Conservation (phyloP, 1,140 invertebrate species). For the Drosophila malerkotliana region DNA sequence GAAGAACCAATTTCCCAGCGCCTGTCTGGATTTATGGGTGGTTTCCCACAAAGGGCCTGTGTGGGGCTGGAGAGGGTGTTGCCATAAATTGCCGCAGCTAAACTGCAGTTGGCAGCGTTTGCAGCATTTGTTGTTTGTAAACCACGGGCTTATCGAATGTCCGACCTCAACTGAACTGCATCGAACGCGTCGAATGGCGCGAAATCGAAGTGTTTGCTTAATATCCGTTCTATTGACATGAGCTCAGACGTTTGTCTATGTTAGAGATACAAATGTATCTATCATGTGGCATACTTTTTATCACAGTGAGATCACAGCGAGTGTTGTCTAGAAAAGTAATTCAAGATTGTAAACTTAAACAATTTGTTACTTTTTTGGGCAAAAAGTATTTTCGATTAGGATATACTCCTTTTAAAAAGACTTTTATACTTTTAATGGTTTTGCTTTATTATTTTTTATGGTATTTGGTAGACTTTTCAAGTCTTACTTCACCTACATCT, state of each 20-base stretch:
- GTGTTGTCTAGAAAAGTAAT: not conserved
- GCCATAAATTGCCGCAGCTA: slow-evolving; percentile 77
- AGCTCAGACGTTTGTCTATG: slow-evolving; percentile 16
- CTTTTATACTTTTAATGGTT: too few species aligned
- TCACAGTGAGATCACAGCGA: not conserved
- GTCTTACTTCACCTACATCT: not conserved
- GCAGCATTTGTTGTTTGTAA: slow-evolving; percentile 49
- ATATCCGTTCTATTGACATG: slow-evolving; percentile 56
- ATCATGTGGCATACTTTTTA: not conserved
- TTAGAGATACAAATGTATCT: slow-evolving; percentile 10
- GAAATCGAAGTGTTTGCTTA: slow-evolving; percentile 47
- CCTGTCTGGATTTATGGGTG: slow-evolving; percentile 64
- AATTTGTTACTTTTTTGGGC: too few species aligned
- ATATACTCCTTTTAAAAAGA: too few species aligned
- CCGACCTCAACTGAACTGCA: slow-evolving; percentile 39
- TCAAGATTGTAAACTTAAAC: too few species aligned
- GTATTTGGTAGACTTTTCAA: too few species aligned
- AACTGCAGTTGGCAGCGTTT: slow-evolving; percentile 62
- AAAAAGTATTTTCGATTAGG: too few species aligned
- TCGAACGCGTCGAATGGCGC: slow-evolving; percentile 10
- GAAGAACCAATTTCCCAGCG: slow-evolving; percentile 41
- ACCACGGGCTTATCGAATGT: slow-evolving; percentile 49
- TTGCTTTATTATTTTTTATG: too few species aligned
- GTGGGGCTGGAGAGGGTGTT: slow-evolving; percentile 24
- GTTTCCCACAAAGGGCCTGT: not conserved